Conservation (phyloP, 1,140 invertebrate species). For the Bombyx mandarina region DNA sequence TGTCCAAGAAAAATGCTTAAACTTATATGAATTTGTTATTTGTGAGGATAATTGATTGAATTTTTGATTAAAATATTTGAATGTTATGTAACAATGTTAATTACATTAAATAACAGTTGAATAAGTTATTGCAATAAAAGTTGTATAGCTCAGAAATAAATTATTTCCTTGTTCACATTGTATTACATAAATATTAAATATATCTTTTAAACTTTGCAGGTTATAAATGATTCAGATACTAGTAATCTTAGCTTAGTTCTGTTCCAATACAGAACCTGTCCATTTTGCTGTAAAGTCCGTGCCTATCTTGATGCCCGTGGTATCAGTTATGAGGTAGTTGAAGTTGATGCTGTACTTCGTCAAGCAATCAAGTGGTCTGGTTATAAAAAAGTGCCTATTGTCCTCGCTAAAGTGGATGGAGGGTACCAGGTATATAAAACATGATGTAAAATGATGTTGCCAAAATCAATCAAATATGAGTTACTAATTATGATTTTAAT, state of each 20-base stretch:
- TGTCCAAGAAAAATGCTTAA: no score
- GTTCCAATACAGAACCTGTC: conserved; percentile 98
- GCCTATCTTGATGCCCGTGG: conserved; percentile 95
- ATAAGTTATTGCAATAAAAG: no score
- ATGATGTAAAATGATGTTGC: conserved; percentile 5
- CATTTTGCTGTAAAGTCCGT: conserved; percentile 98
- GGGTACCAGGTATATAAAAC: conserved; percentile 75
- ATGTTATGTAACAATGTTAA: no score
- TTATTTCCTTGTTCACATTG: no score
- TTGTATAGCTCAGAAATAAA: no score
- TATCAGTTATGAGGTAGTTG: conserved; percentile 95
- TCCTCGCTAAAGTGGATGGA: conserved; percentile 82
- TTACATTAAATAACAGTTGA: no score
- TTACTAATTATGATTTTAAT: neutral
- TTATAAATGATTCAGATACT: conserved; percentile 67
- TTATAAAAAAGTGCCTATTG: conserved; percentile 96
- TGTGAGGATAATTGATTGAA: no score
- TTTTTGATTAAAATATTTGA: no score
- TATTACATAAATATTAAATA: no score
- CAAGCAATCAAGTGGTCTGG: conserved; percentile 94
- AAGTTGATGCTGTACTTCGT: conserved; percentile 95
- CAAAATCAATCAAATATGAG: neutral
- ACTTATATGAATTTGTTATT: no score
- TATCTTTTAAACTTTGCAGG: conserved; percentile 4
- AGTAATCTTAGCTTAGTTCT: conserved; percentile 87